Percentiles rank a stretch among this genome's conserved stretches.
Evolutionary conservation across 2,797 vertebrate genomes (phyloP).

Genomic region (Fratercula arctica): DNA sequence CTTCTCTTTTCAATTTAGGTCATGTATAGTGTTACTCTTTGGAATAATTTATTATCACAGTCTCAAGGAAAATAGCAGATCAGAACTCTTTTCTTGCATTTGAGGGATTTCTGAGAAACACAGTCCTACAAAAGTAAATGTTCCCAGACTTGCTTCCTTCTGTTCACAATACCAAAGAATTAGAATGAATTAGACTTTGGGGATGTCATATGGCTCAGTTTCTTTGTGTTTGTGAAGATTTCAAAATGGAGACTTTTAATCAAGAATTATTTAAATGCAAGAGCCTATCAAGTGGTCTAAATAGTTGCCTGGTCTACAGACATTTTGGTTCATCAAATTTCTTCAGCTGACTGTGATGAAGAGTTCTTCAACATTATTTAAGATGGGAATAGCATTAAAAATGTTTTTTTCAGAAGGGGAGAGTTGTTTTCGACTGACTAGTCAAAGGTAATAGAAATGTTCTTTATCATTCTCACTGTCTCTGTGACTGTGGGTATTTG

Average conservation of each 20-base stretch:
- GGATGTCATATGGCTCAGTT: neutral
- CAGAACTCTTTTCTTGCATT: neutral
- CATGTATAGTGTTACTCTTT: neutral
- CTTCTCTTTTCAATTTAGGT: neutral
- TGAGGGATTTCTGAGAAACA: neutral
- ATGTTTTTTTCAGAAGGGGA: neutral
- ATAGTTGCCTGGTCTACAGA: neutral
- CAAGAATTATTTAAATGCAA: neutral
- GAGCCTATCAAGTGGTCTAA: neutral
- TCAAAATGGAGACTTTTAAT: neutral
- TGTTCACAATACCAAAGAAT: neutral
- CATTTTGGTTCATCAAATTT: neutral
- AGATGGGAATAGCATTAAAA: neutral
- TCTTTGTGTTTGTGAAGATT: neutral
- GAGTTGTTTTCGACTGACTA: neutral
- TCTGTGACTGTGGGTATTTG: neutral
- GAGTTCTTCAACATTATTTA: neutral
- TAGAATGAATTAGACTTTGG: neutral
- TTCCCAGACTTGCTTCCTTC: neutral
- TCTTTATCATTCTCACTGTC: neutral
- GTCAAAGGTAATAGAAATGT: neutral
- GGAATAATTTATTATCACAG: neutral
- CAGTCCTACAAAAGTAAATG: neutral
- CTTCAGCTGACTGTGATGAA: neutral
- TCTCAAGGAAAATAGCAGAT: neutral